Evolutionary conservation across 2,888 invertebrate species (phyloP).

Genomic region (Aphidoletes aphidimyza): DNA sequence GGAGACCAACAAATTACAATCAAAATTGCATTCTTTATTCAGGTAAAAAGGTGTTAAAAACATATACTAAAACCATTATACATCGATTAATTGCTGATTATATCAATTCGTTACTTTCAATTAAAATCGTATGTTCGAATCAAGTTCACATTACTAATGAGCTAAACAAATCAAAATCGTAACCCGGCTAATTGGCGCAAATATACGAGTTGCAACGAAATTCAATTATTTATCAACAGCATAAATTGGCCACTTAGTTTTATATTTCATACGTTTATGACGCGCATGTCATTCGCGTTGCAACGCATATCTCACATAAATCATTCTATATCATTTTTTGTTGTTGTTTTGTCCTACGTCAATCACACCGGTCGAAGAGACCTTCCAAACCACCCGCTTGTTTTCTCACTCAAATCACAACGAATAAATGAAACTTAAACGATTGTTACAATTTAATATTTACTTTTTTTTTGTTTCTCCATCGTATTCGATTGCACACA

Average conservation of each 20-base stretch:
- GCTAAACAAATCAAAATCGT: neutral
- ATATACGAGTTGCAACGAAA: neutral
- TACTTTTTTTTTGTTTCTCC: neutral
- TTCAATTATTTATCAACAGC: conserved; percentile 29
- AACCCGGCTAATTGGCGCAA: neutral
- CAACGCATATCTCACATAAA: neutral
- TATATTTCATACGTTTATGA: neutral
- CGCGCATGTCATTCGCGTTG: neutral
- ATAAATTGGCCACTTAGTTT: neutral
- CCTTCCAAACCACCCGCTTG: too few relatives aligned
- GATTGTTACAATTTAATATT: too few relatives aligned
- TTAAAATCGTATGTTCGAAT: neutral
- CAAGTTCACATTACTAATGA: neutral
- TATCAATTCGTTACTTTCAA: neutral
- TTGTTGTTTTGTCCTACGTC: too few relatives aligned
- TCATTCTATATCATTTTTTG: neutral
- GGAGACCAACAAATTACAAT: conserved; percentile 3
- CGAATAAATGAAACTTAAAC: too few relatives aligned
- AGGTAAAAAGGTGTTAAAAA: too few relatives aligned
- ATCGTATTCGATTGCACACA: too few relatives aligned
- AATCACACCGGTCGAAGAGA: too few relatives aligned
- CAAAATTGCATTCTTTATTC: neutral
- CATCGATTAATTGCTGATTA: conserved; percentile 3
- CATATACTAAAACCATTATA: too few relatives aligned
- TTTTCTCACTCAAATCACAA: too few relatives aligned